Evolutionary conservation across 2,888 invertebrate species (phyloP).

Genomic region (Leptinotarsa haldemani): DNA sequence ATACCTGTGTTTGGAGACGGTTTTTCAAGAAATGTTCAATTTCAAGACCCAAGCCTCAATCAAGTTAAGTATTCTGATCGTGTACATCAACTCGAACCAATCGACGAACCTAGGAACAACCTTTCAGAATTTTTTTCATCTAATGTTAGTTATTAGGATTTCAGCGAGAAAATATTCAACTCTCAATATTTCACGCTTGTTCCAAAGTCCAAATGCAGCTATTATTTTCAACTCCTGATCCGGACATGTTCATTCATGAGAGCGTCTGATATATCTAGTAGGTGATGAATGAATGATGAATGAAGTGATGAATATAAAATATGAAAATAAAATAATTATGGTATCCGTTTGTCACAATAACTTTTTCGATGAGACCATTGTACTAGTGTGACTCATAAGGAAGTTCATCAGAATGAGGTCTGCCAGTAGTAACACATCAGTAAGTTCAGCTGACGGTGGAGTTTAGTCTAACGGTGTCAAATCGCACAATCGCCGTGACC

Average conservation of each 20-base stretch:
- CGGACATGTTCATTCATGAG: slow-evolving; percentile 99
- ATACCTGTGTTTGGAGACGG: slow-evolving; percentile 98
- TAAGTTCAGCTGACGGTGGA: too few relatives aligned
- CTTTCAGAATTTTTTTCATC: slow-evolving; percentile 98
- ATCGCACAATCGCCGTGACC: too few relatives aligned
- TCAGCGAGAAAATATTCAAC: slow-evolving; percentile 98
- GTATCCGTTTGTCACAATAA: too few relatives aligned
- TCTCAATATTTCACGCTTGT: slow-evolving; percentile 99
- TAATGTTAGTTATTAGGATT: slow-evolving; percentile 96
- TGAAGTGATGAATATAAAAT: too few relatives aligned
- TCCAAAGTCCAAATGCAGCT: slow-evolving; percentile 98
- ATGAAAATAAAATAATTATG: too few relatives aligned
- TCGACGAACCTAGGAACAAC: slow-evolving; percentile 99
- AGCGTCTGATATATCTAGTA: slow-evolving; percentile 74
- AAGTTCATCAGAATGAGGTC: too few relatives aligned
- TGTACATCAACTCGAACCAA: slow-evolving; percentile 97
- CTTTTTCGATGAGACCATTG: too few relatives aligned
- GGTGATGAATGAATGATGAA: too few relatives aligned
- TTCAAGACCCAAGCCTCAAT: slow-evolving; percentile 99
- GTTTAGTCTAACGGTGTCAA: too few relatives aligned
- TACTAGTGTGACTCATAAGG: too few relatives aligned
- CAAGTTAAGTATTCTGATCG: slow-evolving; percentile 98
- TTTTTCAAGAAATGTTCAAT: slow-evolving; percentile 99
- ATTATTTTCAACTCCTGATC: slow-evolving; percentile 99
- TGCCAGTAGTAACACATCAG: too few relatives aligned